A percentile compares a stretch with the other conserved stretches of the same genome.
Evolutionary conservation across 2,113 vertebrate species (phyloP).

Genomic region (Syrmaticus mikado): DNA sequence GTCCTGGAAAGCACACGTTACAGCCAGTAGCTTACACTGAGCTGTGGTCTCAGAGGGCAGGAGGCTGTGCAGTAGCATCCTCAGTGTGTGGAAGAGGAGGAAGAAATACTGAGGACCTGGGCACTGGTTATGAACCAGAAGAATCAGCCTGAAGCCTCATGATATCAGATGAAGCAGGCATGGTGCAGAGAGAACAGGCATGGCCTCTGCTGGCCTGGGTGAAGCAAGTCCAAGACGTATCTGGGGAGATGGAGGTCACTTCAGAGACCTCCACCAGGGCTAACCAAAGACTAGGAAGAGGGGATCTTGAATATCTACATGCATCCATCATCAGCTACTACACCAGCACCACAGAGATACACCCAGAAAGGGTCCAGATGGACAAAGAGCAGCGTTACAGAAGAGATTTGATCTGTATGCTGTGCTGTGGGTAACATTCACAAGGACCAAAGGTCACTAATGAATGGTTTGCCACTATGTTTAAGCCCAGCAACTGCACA

Average conservation of each 20-base stretch:
- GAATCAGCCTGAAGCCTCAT: neutral
- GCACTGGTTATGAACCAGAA: neutral
- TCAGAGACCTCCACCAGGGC: neutral
- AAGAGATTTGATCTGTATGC: neutral
- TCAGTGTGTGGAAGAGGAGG: neutral
- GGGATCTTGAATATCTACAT: neutral
- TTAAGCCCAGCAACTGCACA: neutral
- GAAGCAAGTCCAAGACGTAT: neutral
- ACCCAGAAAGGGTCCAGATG: neutral
- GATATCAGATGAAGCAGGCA: neutral
- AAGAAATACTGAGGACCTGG: neutral
- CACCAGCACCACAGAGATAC: neutral
- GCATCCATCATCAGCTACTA: neutral
- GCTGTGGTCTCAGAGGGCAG: neutral
- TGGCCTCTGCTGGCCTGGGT: neutral
- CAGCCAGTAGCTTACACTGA: neutral
- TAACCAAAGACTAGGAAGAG: neutral
- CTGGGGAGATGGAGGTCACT: neutral
- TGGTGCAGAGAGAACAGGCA: neutral
- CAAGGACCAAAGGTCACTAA: neutral
- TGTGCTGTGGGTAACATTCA: neutral
- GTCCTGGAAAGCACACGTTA: slow-evolving; percentile 1
- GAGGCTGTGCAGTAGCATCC: rapidly evolving
- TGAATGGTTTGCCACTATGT: neutral
- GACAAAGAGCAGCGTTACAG: neutral